Evolutionary conservation across 2,797 vertebrate genomes (phyloP).

Genomic region (Ceyx erithaca): DNA sequence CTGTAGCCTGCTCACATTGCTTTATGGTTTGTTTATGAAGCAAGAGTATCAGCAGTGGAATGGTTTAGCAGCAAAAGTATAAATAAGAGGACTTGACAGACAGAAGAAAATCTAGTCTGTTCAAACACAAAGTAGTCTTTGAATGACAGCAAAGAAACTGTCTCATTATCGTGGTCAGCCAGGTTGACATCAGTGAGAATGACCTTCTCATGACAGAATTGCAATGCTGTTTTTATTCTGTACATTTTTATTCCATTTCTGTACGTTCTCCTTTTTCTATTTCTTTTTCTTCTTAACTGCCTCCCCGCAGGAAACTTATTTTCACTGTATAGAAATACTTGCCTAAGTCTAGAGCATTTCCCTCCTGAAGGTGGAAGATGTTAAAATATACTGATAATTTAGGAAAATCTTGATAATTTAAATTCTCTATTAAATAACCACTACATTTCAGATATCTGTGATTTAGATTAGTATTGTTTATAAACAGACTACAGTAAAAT

Average conservation of each 20-base stretch:
- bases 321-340: background rate
- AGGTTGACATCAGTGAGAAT: background rate
- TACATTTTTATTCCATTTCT: background rate
- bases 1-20: background rate
- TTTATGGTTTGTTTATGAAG: background rate
- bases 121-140: background rate
- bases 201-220: background rate
- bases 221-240: background rate
- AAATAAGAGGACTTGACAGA: background rate
- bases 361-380: background rate
- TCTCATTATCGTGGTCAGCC: background rate
- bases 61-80: background rate
- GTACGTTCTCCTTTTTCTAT: background rate
- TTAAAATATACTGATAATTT: background rate
- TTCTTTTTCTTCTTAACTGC: background rate
- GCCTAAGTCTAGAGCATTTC: background rate
- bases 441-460: background rate
- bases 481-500: background rate
- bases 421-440: background rate
- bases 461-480: background rate
- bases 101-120: background rate
- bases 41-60: background rate
- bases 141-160: background rate
- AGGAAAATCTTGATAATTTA: background rate
- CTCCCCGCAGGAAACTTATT: background rate